Conservation (phyloP, 2,113 vertebrate genomes). For the Xerus inauris region DNA sequence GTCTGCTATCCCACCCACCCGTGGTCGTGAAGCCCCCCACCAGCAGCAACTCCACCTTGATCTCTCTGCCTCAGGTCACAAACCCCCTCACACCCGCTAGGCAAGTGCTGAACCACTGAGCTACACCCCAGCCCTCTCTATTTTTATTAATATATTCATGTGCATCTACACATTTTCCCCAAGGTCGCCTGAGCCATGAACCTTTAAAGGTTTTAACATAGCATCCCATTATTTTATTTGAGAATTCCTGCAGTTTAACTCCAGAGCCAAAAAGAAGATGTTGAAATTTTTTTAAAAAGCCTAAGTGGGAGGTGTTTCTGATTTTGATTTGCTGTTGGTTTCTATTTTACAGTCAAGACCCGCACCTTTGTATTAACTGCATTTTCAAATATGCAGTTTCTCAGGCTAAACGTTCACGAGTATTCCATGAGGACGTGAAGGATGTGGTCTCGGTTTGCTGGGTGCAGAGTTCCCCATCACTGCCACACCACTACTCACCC, state of each 20-base stretch:
- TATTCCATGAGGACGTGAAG: background rate
- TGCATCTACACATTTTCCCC: too few relatives aligned
- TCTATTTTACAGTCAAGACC: background rate
- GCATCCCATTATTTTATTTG: background rate
- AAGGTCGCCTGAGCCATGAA: too few relatives aligned
- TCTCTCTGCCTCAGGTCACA: too few relatives aligned
- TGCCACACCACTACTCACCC: too few relatives aligned
- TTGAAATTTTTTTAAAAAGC: too few relatives aligned
- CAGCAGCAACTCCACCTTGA: background rate
- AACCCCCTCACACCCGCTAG: too few relatives aligned
- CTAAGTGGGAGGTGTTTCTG: background rate
- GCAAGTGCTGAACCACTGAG: too few relatives aligned
- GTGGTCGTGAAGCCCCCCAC: too few relatives aligned
- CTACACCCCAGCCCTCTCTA: too few relatives aligned
- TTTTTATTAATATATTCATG: too few relatives aligned
- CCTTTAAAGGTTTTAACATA: background rate
- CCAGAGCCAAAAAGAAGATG: background rate
- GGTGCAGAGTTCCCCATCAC: background rate
- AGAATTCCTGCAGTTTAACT: background rate
- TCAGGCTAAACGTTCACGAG: background rate
- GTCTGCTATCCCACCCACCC: accelerated
- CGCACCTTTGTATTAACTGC: background rate
- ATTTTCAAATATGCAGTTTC: background rate
- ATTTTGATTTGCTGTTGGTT: background rate
- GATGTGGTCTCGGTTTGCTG: background rate